Base-by-base conservation (phyloP, 2,888 invertebrate species). In the Drepanosiphum platanoidis region DNA sequence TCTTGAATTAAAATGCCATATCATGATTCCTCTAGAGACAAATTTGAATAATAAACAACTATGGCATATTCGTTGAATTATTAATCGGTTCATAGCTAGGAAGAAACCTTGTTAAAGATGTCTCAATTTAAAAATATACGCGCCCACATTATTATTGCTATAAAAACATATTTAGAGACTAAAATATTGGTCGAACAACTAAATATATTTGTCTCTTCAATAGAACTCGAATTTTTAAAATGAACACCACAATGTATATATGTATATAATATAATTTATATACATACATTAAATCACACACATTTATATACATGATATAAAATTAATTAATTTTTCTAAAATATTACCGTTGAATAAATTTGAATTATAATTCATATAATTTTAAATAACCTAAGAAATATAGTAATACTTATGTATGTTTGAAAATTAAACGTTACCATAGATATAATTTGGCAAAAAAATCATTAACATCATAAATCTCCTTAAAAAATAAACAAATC, bases 21-120 rank as follows among this genome's bases (percentile, higher is more conserved):
- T 71, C 36, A 58, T 70, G 30, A 71, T 70, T 58, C 15, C 70
- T 58, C 52, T 7, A 3, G 36, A 27, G 80, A 70, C 13, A 70
- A 36, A 80, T 80, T 70, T 70, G 11, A 58, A 80, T 70, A 80
- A 36, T 22, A 52, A 70, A 80, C 22, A 52, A 80, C 15, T 34
- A 70, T 52, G 34, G 27, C 13, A 27, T 70, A n/a, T 27, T 70
- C 15, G 22, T 70, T 70, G 27, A 80, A 80, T 70, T 70, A 80
- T 80, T 80, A 52, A 80, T 80, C 68, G 3, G 15, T 46, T 8
- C 27, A 30, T 61, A 61, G 15, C 13, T 42, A 78, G 15, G 66
- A 15, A 39, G 13, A n/a, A 46, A n/a, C 4, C 15, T 34, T 30
- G 5, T 39, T 64, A 11, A 71, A 61, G 39, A 30, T 13, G 7